phyloP scores from a whole-genome alignment of 1,140 invertebrate genomes.

The Leguminivora glycinivorella region DNA sequence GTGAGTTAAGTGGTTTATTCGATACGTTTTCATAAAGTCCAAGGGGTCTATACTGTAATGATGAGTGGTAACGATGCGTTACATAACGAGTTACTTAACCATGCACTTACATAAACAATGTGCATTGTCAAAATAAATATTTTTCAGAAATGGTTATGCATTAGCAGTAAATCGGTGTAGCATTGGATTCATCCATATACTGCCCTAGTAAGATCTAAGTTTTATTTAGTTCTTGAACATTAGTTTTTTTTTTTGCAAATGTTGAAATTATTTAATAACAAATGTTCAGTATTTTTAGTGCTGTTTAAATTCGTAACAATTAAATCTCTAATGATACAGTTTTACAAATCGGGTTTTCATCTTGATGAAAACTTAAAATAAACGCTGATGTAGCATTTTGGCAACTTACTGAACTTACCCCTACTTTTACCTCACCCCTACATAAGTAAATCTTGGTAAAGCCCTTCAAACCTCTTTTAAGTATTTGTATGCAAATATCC shows the following conservation, averaged over 20 bases:
- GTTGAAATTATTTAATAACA: too few relatives aligned
- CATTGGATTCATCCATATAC: background rate
- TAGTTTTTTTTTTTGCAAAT: too few relatives aligned
- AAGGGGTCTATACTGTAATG: conserved; percentile 6
- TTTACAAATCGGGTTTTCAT: too few relatives aligned
- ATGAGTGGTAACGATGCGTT: background rate
- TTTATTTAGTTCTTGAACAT: too few relatives aligned
- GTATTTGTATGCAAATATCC: conserved; percentile 15
- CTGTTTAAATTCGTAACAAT: background rate
- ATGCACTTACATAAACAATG: background rate
- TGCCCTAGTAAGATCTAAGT: too few relatives aligned
- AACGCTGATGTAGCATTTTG: background rate
- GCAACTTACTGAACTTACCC: background rate
- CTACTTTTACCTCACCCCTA: background rate
- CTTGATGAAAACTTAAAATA: too few relatives aligned
- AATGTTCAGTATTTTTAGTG: background rate
- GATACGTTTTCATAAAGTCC: conserved; percentile 37
- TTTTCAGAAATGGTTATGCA: background rate
- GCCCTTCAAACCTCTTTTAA: background rate
- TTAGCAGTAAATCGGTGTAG: background rate
- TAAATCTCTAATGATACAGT: background rate
- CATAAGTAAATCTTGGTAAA: background rate
- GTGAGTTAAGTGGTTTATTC: conserved; percentile 61
- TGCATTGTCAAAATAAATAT: background rate
- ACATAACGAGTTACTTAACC: conserved; percentile 4